phyloP scores from a whole-genome alignment of 2,113 vertebrate genomes.

The Leptobrachium leishanense region DNA sequence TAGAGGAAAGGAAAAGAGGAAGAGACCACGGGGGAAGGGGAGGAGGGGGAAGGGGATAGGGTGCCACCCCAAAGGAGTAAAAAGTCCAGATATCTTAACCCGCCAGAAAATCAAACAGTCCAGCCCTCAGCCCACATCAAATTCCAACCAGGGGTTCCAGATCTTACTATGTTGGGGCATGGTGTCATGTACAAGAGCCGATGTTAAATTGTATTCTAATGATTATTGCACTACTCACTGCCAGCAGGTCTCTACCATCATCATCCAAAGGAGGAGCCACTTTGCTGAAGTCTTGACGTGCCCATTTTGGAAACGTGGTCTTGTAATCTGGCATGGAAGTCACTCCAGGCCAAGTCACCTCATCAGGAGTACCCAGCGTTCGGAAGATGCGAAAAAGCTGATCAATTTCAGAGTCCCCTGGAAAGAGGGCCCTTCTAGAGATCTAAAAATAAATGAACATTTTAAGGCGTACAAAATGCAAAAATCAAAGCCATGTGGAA shows the following conservation, averaged over 20 bases:
- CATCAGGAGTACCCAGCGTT: conserved; percentile 89
- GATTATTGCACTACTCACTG: conserved; percentile 66
- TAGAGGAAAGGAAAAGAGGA: too few species aligned
- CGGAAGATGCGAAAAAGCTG: conserved; percentile 94
- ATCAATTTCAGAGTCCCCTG: conserved; percentile 92
- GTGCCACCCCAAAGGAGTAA: too few species aligned
- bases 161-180: too few species aligned
- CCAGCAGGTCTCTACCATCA: conserved; percentile 84
- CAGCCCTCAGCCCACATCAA: too few species aligned
- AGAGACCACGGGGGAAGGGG: too few species aligned
- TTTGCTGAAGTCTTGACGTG: conserved; percentile 85
- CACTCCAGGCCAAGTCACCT: conserved; percentile 86
- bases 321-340: conserved; percentile 95
- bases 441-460: conserved; percentile 64
- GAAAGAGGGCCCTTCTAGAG: conserved; percentile 85
- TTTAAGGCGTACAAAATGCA: background rate
- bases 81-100: too few species aligned
- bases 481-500: too few species aligned
- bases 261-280: conserved; percentile 88
- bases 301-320: conserved; percentile 91
- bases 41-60: too few species aligned
- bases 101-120: too few species aligned
- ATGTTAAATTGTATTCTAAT: too few species aligned
- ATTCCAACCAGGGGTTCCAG: too few species aligned
- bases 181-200: too few species aligned